phyloP scores from a whole-genome alignment of 2,888 invertebrate species.

The Opisthograptis luteolata region DNA sequence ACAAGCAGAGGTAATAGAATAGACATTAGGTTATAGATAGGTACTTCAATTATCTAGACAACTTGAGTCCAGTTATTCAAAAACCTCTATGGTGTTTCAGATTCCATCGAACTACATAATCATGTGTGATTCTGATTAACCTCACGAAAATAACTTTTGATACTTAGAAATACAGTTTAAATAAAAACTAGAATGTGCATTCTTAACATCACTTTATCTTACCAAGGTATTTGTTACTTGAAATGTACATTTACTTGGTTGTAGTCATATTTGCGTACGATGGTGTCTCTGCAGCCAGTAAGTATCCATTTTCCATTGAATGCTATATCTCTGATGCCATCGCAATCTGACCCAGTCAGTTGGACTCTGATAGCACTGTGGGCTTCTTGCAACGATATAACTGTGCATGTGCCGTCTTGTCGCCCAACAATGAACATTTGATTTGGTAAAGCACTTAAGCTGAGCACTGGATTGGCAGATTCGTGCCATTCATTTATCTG shows the following conservation, averaged over 20 bases:
- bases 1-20: conserved; percentile 43
- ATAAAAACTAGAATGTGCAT: conserved; percentile 4
- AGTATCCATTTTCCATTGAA: conserved; percentile 85
- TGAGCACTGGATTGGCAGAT: conserved; percentile 83
- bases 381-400: conserved; percentile 69
- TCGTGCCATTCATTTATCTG: conserved; percentile 74
- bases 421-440: conserved; percentile 83
- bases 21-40: too few relatives aligned
- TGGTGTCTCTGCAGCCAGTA: conserved; percentile 86
- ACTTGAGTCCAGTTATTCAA: background rate
- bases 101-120: conserved; percentile 1
- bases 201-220: conserved; percentile 35
- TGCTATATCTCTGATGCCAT: conserved; percentile 86
- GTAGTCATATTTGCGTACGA: conserved; percentile 86
- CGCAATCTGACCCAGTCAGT: conserved; percentile 88
- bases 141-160: background rate
- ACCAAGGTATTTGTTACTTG: conserved; percentile 58
- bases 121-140: background rate
- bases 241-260: conserved; percentile 77
- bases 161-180: conserved; percentile 3
- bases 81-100: background rate
- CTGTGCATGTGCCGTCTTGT: conserved; percentile 86
- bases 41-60: background rate
- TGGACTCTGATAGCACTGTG: conserved; percentile 69
- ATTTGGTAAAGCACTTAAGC: conserved; percentile 73